These are phyloP conservation scores for Anoncus sp. DNA, from an alignment of 2,888 invertebrate species.

Conservation along the genomic window DNA sequence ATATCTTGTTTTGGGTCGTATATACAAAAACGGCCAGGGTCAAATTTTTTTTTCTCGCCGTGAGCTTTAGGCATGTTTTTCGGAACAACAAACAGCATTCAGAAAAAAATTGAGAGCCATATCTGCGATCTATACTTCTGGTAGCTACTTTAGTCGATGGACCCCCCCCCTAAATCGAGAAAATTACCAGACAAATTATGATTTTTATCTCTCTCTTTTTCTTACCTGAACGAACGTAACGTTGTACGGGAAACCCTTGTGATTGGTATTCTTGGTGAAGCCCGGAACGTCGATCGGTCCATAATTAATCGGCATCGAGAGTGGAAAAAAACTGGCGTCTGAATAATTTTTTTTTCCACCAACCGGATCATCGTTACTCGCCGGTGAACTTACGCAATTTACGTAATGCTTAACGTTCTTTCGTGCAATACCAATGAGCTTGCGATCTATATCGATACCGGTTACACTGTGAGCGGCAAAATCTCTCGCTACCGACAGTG, in stretches of 20 bases:
- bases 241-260: conserved; percentile 93
- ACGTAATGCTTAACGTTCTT: conserved; percentile 90
- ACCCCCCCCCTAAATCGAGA: too few relatives aligned
- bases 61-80: too few relatives aligned
- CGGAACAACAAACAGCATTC: too few relatives aligned
- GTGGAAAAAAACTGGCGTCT: conserved; percentile 88
- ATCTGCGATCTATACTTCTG: too few relatives aligned
- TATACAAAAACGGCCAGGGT: too few relatives aligned
- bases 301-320: conserved; percentile 94
- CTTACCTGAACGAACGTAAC: conserved; percentile 94
- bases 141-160: too few relatives aligned
- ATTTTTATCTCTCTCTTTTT: too few relatives aligned
- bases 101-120: too few relatives aligned
- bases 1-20: too few relatives aligned
- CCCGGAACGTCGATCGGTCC: conserved; percentile 90
- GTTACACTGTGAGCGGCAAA: conserved; percentile 93
- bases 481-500: conserved; percentile 94
- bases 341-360: conserved; percentile 69
- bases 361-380: conserved; percentile 74
- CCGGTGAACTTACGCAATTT: conserved; percentile 83
- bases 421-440: conserved; percentile 90
- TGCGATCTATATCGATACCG: conserved; percentile 97
- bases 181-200: too few relatives aligned
- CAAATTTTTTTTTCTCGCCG: too few relatives aligned
- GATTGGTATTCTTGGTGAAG: conserved; percentile 78